phyloP scores from a whole-genome alignment of 2,888 invertebrate genomes.

The Lithodes maja region DNA sequence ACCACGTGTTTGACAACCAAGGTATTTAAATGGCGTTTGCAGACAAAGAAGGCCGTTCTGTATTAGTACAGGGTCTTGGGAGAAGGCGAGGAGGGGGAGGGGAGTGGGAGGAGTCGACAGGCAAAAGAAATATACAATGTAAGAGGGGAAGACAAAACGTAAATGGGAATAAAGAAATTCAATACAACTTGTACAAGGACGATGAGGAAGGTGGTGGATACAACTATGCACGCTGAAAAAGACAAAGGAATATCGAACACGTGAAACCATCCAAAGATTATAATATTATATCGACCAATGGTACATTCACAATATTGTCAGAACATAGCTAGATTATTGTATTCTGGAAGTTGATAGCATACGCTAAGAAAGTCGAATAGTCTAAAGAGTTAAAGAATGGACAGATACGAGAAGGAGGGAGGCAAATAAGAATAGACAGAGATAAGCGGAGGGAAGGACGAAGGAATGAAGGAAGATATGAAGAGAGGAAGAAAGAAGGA shows the following conservation, averaged over 20 bases:
- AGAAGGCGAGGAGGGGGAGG: not conserved
- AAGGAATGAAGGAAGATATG: not conserved
- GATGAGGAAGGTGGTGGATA: not conserved
- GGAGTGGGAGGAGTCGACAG: not conserved
- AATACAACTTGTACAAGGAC: not conserved
- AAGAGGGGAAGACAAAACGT: not conserved
- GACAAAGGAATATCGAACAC: not conserved
- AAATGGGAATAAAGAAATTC: not conserved
- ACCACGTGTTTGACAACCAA: too few species aligned
- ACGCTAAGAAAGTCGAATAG: too few species aligned
- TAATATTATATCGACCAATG: too few species aligned
- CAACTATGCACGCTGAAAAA: not conserved
- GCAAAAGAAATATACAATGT: not conserved
- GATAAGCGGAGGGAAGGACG: not conserved
- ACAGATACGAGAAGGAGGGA: not conserved
- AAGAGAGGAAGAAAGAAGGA: not conserved
- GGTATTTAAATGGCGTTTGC: too few species aligned
- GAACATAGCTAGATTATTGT: too few species aligned
- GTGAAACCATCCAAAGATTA: too few species aligned
- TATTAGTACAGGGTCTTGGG: not conserved
- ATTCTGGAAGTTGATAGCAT: too few species aligned
- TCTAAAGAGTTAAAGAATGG: not conserved
- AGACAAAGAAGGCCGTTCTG: not conserved
- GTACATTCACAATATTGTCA: too few species aligned
- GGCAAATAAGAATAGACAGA: not conserved